Evolutionary conservation across 1,140 invertebrate genomes (phyloP).

Genomic region (Euglossa dilemma): DNA sequence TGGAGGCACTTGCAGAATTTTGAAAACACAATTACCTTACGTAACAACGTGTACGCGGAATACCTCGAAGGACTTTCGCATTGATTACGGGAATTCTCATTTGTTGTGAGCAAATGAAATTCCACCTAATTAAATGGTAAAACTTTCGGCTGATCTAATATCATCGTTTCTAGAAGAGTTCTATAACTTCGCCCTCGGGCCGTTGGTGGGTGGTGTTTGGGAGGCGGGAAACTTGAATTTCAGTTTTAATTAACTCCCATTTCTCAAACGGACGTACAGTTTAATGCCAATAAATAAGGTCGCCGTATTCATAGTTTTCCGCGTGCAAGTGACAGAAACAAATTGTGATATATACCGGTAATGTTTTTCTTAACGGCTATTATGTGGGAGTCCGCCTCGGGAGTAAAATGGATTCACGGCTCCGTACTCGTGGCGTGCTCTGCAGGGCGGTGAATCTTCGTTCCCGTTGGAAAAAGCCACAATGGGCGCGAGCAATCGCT

Average conservation of each 20-base stretch:
- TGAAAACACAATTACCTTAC: not conserved
- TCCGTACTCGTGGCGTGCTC: constrained; percentile 35
- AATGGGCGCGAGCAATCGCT: constrained; percentile 69
- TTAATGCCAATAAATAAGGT: constrained; percentile 17
- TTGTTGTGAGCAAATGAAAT: constrained; percentile 9
- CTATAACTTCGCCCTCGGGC: not conserved
- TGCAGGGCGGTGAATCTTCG: constrained; percentile 51
- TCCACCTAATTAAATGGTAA: constrained; percentile 6
- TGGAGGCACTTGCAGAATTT: not conserved
- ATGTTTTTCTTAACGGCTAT: constrained; percentile 62
- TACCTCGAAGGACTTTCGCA: not conserved
- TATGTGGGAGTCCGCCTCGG: constrained; percentile 45
- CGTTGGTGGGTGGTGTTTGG: no score
- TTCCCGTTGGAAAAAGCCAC: constrained; percentile 65
- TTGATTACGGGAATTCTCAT: constrained; percentile 7
- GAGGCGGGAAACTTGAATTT: constrained; percentile 24
- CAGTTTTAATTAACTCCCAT: constrained; percentile 42
- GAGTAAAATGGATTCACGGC: constrained; percentile 58
- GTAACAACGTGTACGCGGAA: not conserved
- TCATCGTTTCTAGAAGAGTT: not conserved
- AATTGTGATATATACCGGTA: constrained; percentile 35
- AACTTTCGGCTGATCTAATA: constrained; percentile 23
- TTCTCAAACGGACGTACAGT: not conserved
- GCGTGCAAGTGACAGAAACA: constrained; percentile 31
- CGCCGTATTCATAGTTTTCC: constrained; percentile 19